Evolutionary conservation across 2,113 vertebrate species (phyloP), one percentile per base, ranked within the genome.

Genomic region (Macquaria australasica): DNA sequence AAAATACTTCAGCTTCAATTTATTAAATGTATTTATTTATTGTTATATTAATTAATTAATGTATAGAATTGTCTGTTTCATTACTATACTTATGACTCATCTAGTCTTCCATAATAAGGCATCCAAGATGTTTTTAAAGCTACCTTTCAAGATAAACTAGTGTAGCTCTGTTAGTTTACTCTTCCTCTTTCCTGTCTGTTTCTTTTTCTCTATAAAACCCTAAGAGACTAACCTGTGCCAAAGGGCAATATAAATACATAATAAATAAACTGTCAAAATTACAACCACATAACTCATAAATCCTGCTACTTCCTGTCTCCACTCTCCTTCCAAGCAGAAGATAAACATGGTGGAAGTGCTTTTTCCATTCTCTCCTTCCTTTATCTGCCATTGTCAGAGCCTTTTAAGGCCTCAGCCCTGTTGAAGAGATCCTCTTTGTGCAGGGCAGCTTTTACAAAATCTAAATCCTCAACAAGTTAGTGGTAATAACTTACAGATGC

Each of bases 281-380:
- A 60, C 63, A 73, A 59, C 60, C 71, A 60, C 67, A 77, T 73
- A 23, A 87, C 80, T 81, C 37, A 85, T 82, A 69, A 84, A 77
- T 86, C 81, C 25, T 41, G 64, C 75, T 64, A 55, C 85, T 92
- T 93, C 89, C 90, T 91, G 87, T 82, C 85, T 68, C 63, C 48
- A 28, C n/a, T 81, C 71, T 75, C 58, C 21, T 20, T 82, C 77
- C 81, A 82, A 88, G 75, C 34, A 66, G 18, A 87, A 90, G 78
- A 91, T 92, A 91, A 93, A 93, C 89, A 91, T 73, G 64, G 12
- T 70, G 43, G 56, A 88, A 84, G 71, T 28, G 56, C 51, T 86
- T 90, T 89, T 89, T 85, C 85, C 76, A 20, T 15, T 34, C 62
- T 55, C 64, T 58, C 56, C 37, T 70, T 68, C 41, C 51, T 72